Conservation (phyloP, 2,888 invertebrate species). For the Agelastica alni region DNA sequence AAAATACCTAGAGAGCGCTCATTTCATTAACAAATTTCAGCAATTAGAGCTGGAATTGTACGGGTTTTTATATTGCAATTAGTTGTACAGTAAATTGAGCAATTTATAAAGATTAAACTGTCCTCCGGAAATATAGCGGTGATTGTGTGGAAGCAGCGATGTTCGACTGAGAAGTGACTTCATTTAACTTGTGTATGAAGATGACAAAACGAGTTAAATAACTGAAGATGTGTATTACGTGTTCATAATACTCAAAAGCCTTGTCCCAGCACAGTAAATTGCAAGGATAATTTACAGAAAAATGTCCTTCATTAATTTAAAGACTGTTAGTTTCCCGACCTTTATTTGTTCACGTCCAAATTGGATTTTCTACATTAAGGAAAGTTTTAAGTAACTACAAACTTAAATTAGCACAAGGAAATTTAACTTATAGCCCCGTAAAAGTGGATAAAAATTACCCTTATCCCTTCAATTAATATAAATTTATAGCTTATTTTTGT, state of each 20-base stretch:
- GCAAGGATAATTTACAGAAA: not conserved
- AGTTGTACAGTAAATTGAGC: slow-evolving; percentile 36
- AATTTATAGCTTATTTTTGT: no score
- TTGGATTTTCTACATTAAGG: no score
- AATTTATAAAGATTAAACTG: slow-evolving; percentile 38
- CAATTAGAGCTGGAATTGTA: slow-evolving; percentile 31
- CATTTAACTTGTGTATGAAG: not conserved
- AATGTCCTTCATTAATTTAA: no score
- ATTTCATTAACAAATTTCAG: slow-evolving; percentile 41
- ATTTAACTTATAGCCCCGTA: no score
- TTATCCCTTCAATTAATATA: no score
- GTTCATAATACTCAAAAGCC: not conserved
- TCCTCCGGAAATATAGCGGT: not conserved
- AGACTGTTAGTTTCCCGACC: no score
- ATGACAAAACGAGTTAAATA: not conserved
- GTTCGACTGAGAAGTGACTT: not conserved
- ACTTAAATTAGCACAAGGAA: no score
- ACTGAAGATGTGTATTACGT: not conserved
- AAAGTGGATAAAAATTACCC: no score
- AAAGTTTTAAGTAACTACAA: no score
- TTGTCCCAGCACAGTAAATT: no score
- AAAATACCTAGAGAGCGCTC: slow-evolving; percentile 32
- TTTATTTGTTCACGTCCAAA: no score
- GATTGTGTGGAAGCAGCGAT: not conserved
- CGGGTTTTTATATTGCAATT: slow-evolving; percentile 38